Evolutionary conservation across 2,113 vertebrate species (phyloP).

Genomic region (Elgaria multicarinata): DNA sequence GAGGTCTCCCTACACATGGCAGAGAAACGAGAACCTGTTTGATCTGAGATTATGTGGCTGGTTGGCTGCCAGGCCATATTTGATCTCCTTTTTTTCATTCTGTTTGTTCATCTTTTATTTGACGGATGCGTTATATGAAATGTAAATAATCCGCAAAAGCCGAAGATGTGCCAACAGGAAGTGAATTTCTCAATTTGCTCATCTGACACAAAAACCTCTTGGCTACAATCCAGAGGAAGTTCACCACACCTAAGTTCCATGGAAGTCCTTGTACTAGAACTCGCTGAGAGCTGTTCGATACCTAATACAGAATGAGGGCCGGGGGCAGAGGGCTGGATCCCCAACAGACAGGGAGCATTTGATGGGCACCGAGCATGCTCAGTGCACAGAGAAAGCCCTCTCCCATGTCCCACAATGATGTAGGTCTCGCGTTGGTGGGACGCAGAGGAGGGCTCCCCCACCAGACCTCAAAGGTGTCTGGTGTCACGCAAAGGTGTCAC

Average conservation of each 20-base stretch:
- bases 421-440: too few relatives aligned
- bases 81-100: background rate
- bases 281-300: background rate
- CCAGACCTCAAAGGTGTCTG: too few relatives aligned
- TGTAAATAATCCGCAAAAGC: slow-evolving; percentile 52
- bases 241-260: too few relatives aligned
- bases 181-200: slow-evolving; percentile 10
- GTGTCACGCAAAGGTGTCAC: too few relatives aligned
- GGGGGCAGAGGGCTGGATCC: background rate
- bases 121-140: slow-evolving; percentile 56
- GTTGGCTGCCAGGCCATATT: slow-evolving; percentile 39
- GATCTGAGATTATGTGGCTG: slow-evolving; percentile 23
- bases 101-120: slow-evolving; percentile 63
- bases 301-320: background rate
- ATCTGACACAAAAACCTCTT: background rate
- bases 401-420: too few relatives aligned
- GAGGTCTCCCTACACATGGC: slow-evolving; percentile 32
- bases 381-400: too few relatives aligned
- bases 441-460: too few relatives aligned
- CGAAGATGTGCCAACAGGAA: slow-evolving; percentile 52
- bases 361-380: too few relatives aligned
- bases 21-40: slow-evolving; percentile 47
- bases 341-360: too few relatives aligned
- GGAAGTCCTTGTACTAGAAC: background rate
- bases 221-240: background rate